Evolutionary conservation across 2,113 vertebrate species (phyloP), one percentile per base, ranked within the genome.

Genomic region (Urocitellus parryii): DNA sequence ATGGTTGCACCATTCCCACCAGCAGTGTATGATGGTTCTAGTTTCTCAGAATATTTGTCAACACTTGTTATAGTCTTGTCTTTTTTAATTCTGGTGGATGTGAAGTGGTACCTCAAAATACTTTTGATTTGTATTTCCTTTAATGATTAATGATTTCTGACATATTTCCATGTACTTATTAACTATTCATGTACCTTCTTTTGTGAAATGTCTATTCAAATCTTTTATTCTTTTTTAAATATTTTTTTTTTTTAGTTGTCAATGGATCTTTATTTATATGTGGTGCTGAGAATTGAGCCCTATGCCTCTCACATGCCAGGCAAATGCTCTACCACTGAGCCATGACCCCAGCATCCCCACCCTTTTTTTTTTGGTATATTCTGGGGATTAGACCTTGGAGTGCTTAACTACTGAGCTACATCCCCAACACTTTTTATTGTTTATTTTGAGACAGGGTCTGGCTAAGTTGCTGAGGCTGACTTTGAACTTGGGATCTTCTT

Each of bases 41-140:
- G 4, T 92, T 96, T 92, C 82, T 94, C 29, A 53, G 5, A 32
- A 42, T 91, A 86, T 20, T 91, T 53, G 77, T 67, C 83, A 77
- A 70, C 37, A 34, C 48, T 81, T 56, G 18, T 78, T 95, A 45
- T 16, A 53, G 17, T 88, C 45, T 48, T 63, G 8, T 63, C 8
- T 61, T 61, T 61, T 63, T 86, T 90, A 51, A 87, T 85, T 90
- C 77, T 81, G 25, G 82, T 72, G 32, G 37, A 20, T 58, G 1
- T 20, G 16, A 90, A 77, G 48, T 70, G 22, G 25, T 84, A 79
- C 34, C 37, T 73, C 56, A 61, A 56, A 73, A 3, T 87, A 37
- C 7, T 77, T 89, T 91, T 70, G 14, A 42, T 96, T 80, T 88
- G 2, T 42, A 17, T 88, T 95, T 94, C 32, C 56, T 24, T 85